Base-by-base conservation (phyloP, 2,797 vertebrate species). In the Meda fulgida region DNA sequence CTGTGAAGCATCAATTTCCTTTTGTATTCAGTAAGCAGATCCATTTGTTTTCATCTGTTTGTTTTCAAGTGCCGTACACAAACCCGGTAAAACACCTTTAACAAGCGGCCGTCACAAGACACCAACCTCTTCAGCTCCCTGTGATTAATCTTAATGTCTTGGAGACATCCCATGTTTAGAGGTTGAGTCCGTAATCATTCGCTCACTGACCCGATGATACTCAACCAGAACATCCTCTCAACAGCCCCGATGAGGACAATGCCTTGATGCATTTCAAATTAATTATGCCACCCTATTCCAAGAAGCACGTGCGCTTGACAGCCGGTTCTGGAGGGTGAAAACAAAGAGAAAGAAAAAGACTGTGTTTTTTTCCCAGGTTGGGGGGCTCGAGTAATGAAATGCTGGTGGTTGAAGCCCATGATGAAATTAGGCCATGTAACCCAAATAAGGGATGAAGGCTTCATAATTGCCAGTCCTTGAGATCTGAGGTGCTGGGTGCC, bases 401-500 rank as follows among this genome's bases (percentile, higher is more conserved):
- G 89, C 92, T 91, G 90, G 91, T 88, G 90, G 78, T 85, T 88
- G 88, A 91, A 89, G 87, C 89, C 91, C 90, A 87, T 93, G 92
- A 94, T 94, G 91, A 95, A 95, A 96, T 94, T 95, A 95, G 94
- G 93, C 90, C 90, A 91, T 92, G 94, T 93, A 93, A 92, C 94
- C 94, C 94, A 96, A 96, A 96, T 95, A 96, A 94, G 93, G 95
- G 93, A 94, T 96, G 95, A 96, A 96, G 95, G 95, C 93, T 95
- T 96, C 94, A 95, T 96, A 96, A 96, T 97, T 97, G 96, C 96
- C 95, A 95, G 96, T 98, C 95, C 95, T 96, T 90, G 95, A 96
- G 96, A 96, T 97, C 96, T 96, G 96, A 97, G 96, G 96, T 96
- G 96, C 96, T 89, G 95, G 97, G 96, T 99, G 96, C 97, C 97